Base-by-base conservation (phyloP, 2,113 vertebrate genomes). In the Petromus typicus region DNA sequence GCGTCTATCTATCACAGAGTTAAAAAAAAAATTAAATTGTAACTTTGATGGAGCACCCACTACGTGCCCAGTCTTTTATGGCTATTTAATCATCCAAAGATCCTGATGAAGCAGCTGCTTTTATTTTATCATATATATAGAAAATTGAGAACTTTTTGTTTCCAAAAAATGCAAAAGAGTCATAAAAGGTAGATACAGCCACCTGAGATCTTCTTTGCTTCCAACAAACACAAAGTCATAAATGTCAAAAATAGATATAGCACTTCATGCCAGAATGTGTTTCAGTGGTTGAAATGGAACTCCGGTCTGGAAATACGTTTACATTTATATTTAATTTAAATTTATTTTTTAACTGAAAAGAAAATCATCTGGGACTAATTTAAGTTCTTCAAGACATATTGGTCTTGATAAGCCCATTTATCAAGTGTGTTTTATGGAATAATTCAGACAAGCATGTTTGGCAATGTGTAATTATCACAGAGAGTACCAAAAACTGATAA, bases 201-300 rank as follows among this genome's bases (percentile, higher is more conserved):
- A 97, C 94, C 97, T 97, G 97, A 97, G 93, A 87, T 96, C 54
- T 83, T 85, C 4, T 79, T 95, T 82, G 61, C 91, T 93, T 97
- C 95, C 96, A 97, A 95, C 45, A 96, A 95, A 95, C 87, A 91
- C 88, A 93, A 96, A 97, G 69, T 88, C 95, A 90, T 97, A 96
- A 97, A 98, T 96, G 97, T 98, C 98, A 98, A 97, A 98, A 98
- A 98, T 97, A 98, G 96, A 98, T 98, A 96, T 71, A 96, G 97
- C 89, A 51, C 94, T 97, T 73, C 30, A 23, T 73, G 97, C 94
- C 97, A 95, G 92, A 97, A 97, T 93, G 86, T 96, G 96, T 95
- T 96, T 96, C 94, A 93, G 93, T 66, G 69, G 45, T 94, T 95
- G 85, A 97, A 89, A 91, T 54, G 93, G 83, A 97, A 96, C 95